Percentiles rank a stretch among this genome's conserved stretches.
Conservation (phyloP, 2,888 invertebrate genomes). For the Galerucella nymphaeae region DNA sequence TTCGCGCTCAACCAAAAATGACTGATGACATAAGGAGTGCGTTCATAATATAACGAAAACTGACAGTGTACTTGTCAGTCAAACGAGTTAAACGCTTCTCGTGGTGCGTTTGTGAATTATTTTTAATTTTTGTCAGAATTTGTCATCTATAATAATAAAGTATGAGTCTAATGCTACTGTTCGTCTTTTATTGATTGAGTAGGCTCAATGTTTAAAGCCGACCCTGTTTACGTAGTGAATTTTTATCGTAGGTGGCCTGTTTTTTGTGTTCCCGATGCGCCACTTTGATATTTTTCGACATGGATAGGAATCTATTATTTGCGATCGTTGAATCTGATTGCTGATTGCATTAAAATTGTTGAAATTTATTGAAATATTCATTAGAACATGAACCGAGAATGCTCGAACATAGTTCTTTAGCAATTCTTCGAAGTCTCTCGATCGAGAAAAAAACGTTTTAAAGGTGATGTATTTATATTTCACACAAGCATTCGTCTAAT, state of each 20-base stretch:
- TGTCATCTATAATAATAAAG: no score
- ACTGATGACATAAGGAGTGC: no score
- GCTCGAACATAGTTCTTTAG: constrained; percentile 54
- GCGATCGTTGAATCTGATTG: constrained; percentile 52
- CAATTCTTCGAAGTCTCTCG: constrained; percentile 53
- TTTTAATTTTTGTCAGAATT: no score
- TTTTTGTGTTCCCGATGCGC: constrained; percentile 51
- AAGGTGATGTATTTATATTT: constrained; percentile 54
- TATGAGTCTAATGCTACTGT: no score
- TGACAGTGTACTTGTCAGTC: no score
- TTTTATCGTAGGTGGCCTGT: constrained; percentile 58
- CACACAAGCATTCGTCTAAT: constrained; percentile 48
- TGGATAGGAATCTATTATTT: constrained; percentile 50
- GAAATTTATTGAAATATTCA: constrained; percentile 64
- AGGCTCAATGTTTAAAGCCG: constrained; percentile 6
- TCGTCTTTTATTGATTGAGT: constrained; percentile 5
- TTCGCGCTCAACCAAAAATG: no score
- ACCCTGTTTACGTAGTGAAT: constrained; percentile 47
- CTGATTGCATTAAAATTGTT: constrained; percentile 59
- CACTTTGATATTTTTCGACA: constrained; percentile 49
- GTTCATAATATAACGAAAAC: no score
- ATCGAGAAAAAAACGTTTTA: constrained; percentile 40
- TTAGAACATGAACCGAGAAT: constrained; percentile 61
- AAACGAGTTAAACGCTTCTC: no score
- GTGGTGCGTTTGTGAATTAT: no score